Conservation (phyloP, 2,888 invertebrate genomes). For the Dolomedes plantarius region DNA sequence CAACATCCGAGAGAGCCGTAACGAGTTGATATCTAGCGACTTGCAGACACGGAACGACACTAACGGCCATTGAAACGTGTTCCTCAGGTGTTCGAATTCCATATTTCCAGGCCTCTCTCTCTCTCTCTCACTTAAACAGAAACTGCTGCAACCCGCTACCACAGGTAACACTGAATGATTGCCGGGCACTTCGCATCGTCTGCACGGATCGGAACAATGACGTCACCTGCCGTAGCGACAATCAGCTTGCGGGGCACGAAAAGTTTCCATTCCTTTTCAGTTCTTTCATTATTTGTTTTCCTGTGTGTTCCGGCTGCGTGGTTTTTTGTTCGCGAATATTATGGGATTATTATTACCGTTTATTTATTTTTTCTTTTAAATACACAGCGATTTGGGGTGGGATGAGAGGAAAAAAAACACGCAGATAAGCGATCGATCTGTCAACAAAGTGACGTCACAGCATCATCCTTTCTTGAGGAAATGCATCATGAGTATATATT, state of each 20-base stretch:
- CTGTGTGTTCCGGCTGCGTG: conserved; percentile 49
- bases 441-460: too few relatives aligned
- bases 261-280: too few relatives aligned
- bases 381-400: neutral
- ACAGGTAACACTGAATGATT: conserved; percentile 56
- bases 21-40: neutral
- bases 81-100: conserved; percentile 4
- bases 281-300: conserved; percentile 24
- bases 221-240: conserved; percentile 36
- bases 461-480: too few relatives aligned
- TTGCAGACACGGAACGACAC: neutral
- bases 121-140: neutral
- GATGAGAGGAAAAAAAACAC: neutral
- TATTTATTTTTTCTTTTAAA: conserved; percentile 10
- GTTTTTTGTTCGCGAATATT: conserved; percentile 42
- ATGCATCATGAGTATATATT: too few relatives aligned
- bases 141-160: conserved; percentile 30
- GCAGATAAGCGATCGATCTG: too few relatives aligned
- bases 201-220: conserved; percentile 46
- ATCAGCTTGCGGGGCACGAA: conserved; percentile 52
- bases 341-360: conserved; percentile 17
- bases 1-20: neutral
- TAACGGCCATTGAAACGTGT: neutral
- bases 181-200: conserved; percentile 44
- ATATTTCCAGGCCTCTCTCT: conserved; percentile 21